Percentiles rank a stretch among this genome's conserved stretches.
phyloP scores from a whole-genome alignment of 2,113 vertebrate species.

The Argyrosomus japonicus region DNA sequence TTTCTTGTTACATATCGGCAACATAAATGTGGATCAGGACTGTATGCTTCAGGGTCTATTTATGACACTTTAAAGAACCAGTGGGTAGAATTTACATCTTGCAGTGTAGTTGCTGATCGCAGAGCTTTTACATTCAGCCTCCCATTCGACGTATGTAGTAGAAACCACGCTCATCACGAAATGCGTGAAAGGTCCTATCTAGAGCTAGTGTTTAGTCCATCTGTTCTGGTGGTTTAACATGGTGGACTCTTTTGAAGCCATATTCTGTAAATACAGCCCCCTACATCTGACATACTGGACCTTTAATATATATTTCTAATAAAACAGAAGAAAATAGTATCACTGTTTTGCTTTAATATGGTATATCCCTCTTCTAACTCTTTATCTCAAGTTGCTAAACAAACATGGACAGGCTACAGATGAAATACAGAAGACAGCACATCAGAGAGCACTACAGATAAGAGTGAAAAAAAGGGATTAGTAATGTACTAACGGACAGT shows the following conservation, averaged over 20 bases:
- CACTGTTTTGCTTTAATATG: constrained; percentile 2
- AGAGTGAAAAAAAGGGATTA: constrained; percentile 5
- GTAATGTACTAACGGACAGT: constrained; percentile 4
- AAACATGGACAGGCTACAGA: constrained; percentile 2
- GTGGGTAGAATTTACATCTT: too few relatives aligned
- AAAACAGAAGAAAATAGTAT: neutral
- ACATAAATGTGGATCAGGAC: too few relatives aligned
- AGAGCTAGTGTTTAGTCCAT: too few relatives aligned
- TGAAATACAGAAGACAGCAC: constrained; percentile 6
- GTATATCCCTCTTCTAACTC: neutral
- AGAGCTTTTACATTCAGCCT: too few relatives aligned
- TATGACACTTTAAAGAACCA: neutral
- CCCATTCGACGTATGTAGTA: too few relatives aligned
- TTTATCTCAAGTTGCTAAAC: constrained; percentile 25
- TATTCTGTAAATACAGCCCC: too few relatives aligned
- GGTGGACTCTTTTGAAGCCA: too few relatives aligned
- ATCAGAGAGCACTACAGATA: constrained; percentile 7
- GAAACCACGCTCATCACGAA: too few relatives aligned
- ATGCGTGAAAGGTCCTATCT: too few relatives aligned
- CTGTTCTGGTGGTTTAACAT: too few relatives aligned
- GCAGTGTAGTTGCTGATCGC: too few relatives aligned
- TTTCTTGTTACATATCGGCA: neutral
- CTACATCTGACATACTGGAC: too few relatives aligned
- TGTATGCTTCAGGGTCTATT: neutral
- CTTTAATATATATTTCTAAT: neutral